Evolutionary conservation across 2,888 invertebrate species (phyloP), one percentile per base, ranked within the genome.

Genomic region (Argyresthia goedartella): DNA sequence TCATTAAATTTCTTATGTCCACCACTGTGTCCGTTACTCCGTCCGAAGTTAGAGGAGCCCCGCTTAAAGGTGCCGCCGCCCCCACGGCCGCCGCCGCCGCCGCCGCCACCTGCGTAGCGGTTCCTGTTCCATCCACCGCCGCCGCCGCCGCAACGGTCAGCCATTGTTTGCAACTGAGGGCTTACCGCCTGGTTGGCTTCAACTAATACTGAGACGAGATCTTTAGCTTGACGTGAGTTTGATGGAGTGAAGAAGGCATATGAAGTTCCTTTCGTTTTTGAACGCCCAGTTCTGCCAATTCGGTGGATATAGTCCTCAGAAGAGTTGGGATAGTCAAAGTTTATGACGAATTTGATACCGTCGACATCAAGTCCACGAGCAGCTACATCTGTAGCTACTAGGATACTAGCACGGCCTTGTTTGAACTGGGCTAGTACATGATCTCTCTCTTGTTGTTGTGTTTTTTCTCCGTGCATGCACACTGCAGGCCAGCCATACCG

Each of bases 331-430:
- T 96, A 98, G 88, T 97, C 97, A 88, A 93, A 97, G 88, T 97
- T 98, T 76, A 97, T 95, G 60, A 98, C 97, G 88, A 93, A 96
- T 87, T 96, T 96, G 69, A 98, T 96, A 73, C 97, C 97, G 77
- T 96, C 96, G 71, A 97, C 97, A 91, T 97, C 97, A 79, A 98
- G 89, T 72, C 98, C 97, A 72, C 97, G 90, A 51, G 98, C 98
- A 60, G 98, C 98, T 71, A 98, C 98, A 88, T 99, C 98, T 57
- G 98, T 99, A 66, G 98, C 98, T 60, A 98, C 95, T 62, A 98
- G 89, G 73, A 98, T 97, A 60, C 92, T 92, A 53, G 94, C 92
- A 79, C 94, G 92, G 61, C 95, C 95, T 66, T 91, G 92, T 64
- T 96, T 92, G 86, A 97, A 97, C 77, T 96, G 96, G 78, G 92